Percentiles rank a stretch among this genome's conserved stretches.
phyloP scores from a whole-genome alignment of 1,140 invertebrate genomes.

The Elysia chlorotica region DNA sequence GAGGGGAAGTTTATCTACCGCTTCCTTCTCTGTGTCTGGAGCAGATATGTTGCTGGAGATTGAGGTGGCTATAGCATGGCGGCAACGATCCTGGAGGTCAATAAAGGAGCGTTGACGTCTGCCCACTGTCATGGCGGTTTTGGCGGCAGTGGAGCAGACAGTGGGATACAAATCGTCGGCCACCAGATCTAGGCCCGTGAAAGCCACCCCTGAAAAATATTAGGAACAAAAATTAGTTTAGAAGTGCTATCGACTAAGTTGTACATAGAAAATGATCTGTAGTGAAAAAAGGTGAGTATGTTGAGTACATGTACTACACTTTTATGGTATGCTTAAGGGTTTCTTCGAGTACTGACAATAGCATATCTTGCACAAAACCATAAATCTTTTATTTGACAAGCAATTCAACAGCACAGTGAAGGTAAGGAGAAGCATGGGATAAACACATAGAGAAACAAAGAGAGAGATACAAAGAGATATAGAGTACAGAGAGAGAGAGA shows the following conservation, averaged over 20 bases:
- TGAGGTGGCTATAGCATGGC: constrained; percentile 46
- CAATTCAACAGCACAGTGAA: no score
- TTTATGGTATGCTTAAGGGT: neutral
- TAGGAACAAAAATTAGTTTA: neutral
- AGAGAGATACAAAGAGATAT: no score
- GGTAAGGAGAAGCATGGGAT: no score
- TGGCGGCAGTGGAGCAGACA: constrained; percentile 75
- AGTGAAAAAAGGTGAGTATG: neutral
- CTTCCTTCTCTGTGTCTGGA: neutral
- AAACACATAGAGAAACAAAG: no score
- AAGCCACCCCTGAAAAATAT: constrained; percentile 60
- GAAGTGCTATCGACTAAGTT: neutral
- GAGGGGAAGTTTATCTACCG: neutral
- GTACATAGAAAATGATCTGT: neutral
- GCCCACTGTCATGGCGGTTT: constrained; percentile 74
- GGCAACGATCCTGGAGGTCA: constrained; percentile 70
- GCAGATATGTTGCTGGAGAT: neutral
- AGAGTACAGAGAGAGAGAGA: no score
- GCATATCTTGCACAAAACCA: neutral
- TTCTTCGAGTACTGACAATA: neutral
- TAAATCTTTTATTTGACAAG: neutral
- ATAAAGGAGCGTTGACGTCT: constrained; percentile 69
- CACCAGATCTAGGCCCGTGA: constrained; percentile 60
- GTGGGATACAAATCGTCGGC: constrained; percentile 71
- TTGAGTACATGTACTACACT: neutral